phyloP scores from a whole-genome alignment of 2,113 vertebrate species.

The Oreocharis arfaki region DNA sequence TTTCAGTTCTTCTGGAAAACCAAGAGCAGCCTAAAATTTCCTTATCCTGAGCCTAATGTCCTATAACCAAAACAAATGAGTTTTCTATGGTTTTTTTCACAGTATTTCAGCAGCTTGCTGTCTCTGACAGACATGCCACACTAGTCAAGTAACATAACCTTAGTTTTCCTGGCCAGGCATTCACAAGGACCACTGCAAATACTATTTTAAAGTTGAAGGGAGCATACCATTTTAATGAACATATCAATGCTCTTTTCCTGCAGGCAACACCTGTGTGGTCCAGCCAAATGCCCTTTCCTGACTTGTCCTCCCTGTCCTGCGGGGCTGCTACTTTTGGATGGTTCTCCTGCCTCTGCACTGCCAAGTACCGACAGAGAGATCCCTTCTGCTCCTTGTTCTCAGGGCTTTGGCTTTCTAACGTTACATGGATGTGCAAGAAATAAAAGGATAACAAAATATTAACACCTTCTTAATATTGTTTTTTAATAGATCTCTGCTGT shows the following conservation, averaged over 20 bases:
- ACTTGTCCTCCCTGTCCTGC: neutral
- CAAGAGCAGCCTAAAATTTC: neutral
- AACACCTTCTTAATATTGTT: neutral
- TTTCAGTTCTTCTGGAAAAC: neutral
- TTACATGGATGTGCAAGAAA: neutral
- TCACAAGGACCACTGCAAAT: neutral
- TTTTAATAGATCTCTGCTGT: neutral
- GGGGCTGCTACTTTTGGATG: fast-evolving
- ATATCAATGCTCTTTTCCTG: neutral
- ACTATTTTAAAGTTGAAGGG: neutral
- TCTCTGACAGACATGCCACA: neutral
- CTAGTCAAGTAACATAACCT: neutral
- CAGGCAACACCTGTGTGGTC: neutral
- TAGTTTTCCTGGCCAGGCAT: neutral
- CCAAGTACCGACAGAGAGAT: neutral
- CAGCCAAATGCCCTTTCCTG: neutral
- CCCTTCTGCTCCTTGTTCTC: neutral
- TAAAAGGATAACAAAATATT: neutral
- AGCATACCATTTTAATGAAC: neutral
- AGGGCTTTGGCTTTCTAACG: neutral
- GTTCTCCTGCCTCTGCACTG: neutral
- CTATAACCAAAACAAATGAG: neutral
- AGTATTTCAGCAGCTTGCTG: neutral
- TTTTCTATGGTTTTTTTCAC: neutral
- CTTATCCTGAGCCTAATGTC: neutral